Base-by-base conservation (phyloP, 2,888 invertebrate species). In the Tiliacea citrago region DNA sequence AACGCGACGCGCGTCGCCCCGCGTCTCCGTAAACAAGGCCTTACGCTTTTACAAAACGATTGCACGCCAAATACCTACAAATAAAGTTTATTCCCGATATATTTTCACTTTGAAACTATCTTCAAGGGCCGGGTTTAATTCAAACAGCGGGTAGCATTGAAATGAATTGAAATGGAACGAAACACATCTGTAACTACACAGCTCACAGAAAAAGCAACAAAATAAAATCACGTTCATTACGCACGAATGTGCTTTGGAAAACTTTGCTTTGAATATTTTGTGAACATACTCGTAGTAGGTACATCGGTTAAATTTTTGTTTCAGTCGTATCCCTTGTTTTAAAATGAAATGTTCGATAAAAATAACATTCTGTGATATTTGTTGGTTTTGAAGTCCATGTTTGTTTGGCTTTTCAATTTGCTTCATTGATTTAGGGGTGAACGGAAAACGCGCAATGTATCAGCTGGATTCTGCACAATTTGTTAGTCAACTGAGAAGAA, bases 41-140 rank as follows among this genome's bases (percentile, higher is more conserved):
- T n/a, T 62, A 49, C 35, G 29, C 57, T 68, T 68, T 79, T 49
- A 61, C 60, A n/a, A 73, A 81, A 53, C 60, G 47, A 61, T 75
- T 63, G 62, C 53, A 24, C 45, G 57, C 39, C 6, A 76, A 79
- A n/a, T 63, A 70, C 47, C 68, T 67, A 45, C n/a, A 53, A 68
- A 69, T 55, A 53, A 75, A 79, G 76, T 70, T 45, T 72, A 76
- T 77, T 83, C 82, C 69, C 74, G 75, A 87, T 86, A 89, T 79
- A 83, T 81, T 83, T 88, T 76, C 68, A 63, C 76, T 73, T 84
- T 72, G 45, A 71, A 81, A 78, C 77, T 79, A 82, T 78, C 29
- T 86, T 83, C 85, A 81, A 86, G 86, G 78, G 85, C 71, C 53
- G 78, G 83, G 75, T 89, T 89, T 85, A 88, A 87, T 89, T 86